Conservation (phyloP, 2,113 vertebrate species). For the Tapirus terrestris region DNA sequence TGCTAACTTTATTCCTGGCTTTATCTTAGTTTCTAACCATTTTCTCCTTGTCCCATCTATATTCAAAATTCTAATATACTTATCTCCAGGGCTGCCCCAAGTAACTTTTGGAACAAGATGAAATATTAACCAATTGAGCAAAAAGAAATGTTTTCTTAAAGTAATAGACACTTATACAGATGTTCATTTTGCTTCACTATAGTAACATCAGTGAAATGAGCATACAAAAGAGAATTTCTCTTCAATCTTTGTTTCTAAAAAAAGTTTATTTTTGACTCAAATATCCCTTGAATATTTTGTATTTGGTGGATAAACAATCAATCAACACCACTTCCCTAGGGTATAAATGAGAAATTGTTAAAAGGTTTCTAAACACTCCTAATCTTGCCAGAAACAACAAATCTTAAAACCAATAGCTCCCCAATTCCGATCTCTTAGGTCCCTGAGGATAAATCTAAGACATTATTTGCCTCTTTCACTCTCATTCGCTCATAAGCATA, state of each 20-base stretch:
- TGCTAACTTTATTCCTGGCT: background rate
- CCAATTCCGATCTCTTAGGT: background rate
- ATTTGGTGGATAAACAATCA: background rate
- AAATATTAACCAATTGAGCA: background rate
- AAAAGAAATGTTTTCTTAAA: conserved; percentile 30
- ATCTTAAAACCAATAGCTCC: background rate
- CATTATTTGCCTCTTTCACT: background rate
- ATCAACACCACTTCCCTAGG: background rate
- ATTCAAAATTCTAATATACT: background rate
- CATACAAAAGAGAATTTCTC: background rate
- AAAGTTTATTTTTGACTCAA: background rate
- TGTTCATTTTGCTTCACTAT: background rate
- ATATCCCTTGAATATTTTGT: background rate
- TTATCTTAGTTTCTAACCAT: background rate
- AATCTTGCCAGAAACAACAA: background rate
- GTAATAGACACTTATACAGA: background rate
- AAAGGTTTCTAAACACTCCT: background rate
- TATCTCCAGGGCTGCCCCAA: background rate
- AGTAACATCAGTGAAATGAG: background rate
- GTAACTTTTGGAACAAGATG: background rate
- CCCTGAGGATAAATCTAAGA: background rate
- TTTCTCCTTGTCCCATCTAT: background rate
- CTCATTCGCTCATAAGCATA: background rate
- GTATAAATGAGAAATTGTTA: background rate
- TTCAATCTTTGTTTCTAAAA: background rate